A percentile compares a stretch with the other conserved stretches of the same genome.
Evolutionary conservation across 2,797 vertebrate genomes (phyloP).

Genomic region (Euphonia xanthogaster): DNA sequence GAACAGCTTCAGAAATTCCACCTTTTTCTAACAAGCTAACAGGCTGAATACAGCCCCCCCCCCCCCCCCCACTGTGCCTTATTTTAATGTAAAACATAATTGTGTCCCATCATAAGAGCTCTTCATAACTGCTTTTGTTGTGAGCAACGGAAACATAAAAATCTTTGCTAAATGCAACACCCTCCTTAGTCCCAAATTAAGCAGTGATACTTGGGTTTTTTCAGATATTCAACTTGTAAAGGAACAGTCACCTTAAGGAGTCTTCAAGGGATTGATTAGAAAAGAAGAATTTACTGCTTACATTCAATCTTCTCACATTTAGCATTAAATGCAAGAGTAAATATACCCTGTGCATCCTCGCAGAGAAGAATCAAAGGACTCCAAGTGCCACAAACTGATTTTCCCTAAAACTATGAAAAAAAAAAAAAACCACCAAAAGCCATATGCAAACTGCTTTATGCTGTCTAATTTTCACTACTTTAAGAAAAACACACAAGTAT

Average conservation of each 20-base stretch:
- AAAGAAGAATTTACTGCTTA: not conserved
- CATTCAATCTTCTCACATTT: not conserved
- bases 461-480: not conserved
- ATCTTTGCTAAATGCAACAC: not conserved
- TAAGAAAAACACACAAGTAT: not conserved
- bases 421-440: rapidly evolving
- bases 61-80: not conserved
- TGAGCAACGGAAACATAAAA: not conserved
- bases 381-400: not conserved
- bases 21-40: not conserved
- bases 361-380: not conserved
- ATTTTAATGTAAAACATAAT: not conserved
- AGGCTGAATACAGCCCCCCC: not conserved
- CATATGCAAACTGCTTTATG: not conserved
- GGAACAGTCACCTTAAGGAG: not conserved
- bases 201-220: not conserved
- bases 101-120: not conserved
- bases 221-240: not conserved
- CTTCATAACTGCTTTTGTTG: not conserved
- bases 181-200: not conserved
- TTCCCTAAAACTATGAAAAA: not conserved
- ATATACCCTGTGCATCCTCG: not conserved
- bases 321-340: not conserved
- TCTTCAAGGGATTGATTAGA: not conserved
- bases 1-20: not conserved